These are phyloP conservation scores for Okamejei kenojei DNA, from an alignment of 2,797 vertebrate species.

Conservation along the genomic window DNA sequence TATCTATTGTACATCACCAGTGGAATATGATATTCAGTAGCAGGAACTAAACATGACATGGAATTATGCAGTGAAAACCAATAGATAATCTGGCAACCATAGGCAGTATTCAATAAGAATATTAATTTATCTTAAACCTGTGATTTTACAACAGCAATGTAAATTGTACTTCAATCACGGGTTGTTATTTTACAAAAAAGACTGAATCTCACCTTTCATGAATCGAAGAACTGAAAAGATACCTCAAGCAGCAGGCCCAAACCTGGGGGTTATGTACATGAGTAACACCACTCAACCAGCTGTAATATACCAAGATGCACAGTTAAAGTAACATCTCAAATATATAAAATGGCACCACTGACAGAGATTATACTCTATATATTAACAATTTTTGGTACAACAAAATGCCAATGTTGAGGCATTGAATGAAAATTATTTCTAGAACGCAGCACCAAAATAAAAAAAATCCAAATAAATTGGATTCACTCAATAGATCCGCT, in stretches of 20 bases:
- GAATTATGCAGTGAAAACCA: neutral
- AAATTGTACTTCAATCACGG: neutral
- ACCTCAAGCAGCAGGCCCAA: conserved; percentile 79
- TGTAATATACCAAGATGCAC: conserved; percentile 48
- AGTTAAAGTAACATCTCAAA: conserved; percentile 35
- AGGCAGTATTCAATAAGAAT: neutral
- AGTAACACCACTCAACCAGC: conserved; percentile 83
- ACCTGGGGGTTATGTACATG: conserved; percentile 76
- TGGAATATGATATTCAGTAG: neutral
- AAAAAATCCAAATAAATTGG: no score
- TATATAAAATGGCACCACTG: no score
- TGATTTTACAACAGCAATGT: no score
- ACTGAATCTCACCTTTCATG: conserved; percentile 72
- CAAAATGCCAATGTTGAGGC: no score
- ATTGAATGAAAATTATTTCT: no score
- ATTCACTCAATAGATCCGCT: neutral
- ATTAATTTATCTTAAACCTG: neutral
- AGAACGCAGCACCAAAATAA: no score
- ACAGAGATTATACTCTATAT: no score
- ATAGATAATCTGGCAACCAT: neutral
- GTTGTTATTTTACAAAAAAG: neutral
- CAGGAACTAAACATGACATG: neutral
- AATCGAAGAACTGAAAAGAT: conserved; percentile 72
- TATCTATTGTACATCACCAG: neutral
- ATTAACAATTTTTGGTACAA: no score